Percentiles rank a stretch among this genome's conserved stretches.
phyloP scores from a whole-genome alignment of 2,888 invertebrate species.

The Cryptus viduatorius region DNA sequence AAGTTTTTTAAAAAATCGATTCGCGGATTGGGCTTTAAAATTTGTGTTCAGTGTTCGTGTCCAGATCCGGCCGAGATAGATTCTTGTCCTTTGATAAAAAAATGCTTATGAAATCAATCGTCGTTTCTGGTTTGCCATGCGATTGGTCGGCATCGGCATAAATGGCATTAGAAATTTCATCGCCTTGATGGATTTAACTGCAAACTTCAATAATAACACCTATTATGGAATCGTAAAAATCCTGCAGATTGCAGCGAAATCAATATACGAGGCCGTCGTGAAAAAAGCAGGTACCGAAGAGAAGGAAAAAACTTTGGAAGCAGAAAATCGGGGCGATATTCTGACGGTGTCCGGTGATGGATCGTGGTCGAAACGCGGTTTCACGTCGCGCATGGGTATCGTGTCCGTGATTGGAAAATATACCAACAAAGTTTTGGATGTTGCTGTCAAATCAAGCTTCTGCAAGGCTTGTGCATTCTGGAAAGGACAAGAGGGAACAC shows the following conservation, averaged over 20 bases:
- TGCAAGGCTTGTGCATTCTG: slow-evolving; percentile 57
- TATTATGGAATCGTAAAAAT: no score
- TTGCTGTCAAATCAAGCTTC: background rate
- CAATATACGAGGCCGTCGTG: slow-evolving; percentile 37
- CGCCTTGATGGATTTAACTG: slow-evolving; percentile 14
- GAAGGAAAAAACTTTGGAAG: slow-evolving; percentile 40
- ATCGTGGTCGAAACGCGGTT: no score
- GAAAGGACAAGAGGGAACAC: slow-evolving; percentile 58
- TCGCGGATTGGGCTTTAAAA: slow-evolving; percentile 72
- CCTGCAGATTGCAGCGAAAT: no score
- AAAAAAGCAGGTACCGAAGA: slow-evolving; percentile 43
- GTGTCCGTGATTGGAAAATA: no score
- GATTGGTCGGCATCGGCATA: slow-evolving; percentile 72
- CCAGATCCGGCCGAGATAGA: slow-evolving; percentile 67
- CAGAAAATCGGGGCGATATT: slow-evolving; percentile 17
- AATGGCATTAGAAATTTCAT: slow-evolving; percentile 67
- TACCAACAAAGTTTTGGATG: background rate
- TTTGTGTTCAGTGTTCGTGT: slow-evolving; percentile 68
- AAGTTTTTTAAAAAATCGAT: slow-evolving; percentile 67
- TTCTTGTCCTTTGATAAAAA: slow-evolving; percentile 69
- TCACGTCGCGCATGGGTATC: no score
- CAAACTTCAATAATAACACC: no score
- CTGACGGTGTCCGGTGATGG: background rate
- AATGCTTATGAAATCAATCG: slow-evolving; percentile 73
- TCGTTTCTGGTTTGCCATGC: slow-evolving; percentile 72